Base-by-base conservation (phyloP, 2,797 vertebrate species). In the Sebastes miniatus region DNA sequence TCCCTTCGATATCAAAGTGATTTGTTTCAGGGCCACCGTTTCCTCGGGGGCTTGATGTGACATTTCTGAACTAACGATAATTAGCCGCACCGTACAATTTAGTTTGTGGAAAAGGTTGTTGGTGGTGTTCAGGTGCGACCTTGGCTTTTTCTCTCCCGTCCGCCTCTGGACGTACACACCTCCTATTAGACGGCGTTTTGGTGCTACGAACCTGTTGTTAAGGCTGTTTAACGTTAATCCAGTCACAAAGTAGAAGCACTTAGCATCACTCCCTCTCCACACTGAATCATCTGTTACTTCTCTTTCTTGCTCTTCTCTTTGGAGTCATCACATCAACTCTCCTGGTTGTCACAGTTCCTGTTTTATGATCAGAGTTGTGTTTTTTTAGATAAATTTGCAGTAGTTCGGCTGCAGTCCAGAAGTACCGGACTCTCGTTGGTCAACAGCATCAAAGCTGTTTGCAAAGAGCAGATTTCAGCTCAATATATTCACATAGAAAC, bases 61-160 rank as follows among this genome's bases (percentile, higher is more conserved):
- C 85, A 79, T 91, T 86, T 87, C 59, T 61, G 34, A 64, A 73
- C 61, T 65, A 76, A 69, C 72, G 22, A 59, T 83, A 79, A 89
- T 89, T 80, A 85, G 63, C n/a, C 29, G 56, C 24, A 20, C 24
- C 1, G 34, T 79, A 73, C 64, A 84, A 62, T 83, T 83, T 65
- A 29, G 63, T 74, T 84, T 74, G 36, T 77, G 66, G 47, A 75
- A 69, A 69, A 32, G 54, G 7, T 4, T 66, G 32, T 34, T 25
- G 1, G 39, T 11, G 2, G 47, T 20, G 29, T 32, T 69, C 34
- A 25, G 62, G 50, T 29, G 59, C n/a, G 13, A 65, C 32, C 43
- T 83, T 10, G 61, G 18, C 11, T 61, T 61, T 31, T 68, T 77
- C 47, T 63, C 18, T 16, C 20, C 20, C 2, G 31, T 67, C 58